These are phyloP conservation scores for Aleiodes testaceus DNA, from an alignment of 2,888 invertebrate species.

Conservation along the genomic window DNA sequence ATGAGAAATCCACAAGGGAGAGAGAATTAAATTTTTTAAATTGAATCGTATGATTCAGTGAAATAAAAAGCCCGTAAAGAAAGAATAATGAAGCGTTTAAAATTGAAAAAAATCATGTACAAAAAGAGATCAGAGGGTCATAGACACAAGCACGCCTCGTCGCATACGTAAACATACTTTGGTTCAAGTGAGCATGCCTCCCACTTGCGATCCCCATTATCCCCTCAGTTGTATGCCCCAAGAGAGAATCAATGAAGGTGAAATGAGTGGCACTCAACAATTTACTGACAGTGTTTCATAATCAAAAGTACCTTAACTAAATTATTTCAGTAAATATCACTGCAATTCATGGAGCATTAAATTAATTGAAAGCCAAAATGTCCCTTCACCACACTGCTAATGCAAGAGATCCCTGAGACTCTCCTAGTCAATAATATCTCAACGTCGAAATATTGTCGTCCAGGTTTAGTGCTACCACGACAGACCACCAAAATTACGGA, in stretches of 20 bases:
- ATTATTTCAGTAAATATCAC: constrained; percentile 12
- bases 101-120: neutral
- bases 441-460: neutral
- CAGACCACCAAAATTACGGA: constrained; percentile 26
- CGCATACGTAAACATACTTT: constrained; percentile 52
- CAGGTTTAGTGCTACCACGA: neutral
- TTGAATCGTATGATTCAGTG: no score
- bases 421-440: constrained; percentile 21
- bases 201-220: constrained; percentile 7
- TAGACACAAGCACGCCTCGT: constrained; percentile 45
- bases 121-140: neutral
- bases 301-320: constrained; percentile 3
- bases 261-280: constrained; percentile 1
- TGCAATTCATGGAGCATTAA: neutral
- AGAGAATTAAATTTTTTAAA: no score
- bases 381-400: neutral
- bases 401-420: neutral
- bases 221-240: neutral
- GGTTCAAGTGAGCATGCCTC: constrained; percentile 34
- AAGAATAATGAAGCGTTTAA: neutral
- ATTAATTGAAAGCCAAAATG: neutral
- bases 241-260: constrained; percentile 21
- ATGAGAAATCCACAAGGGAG: no score
- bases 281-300: neutral
- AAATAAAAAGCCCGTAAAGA: neutral